Conservation (phyloP, 1,140 invertebrate genomes). For the Scaptodrosophila lebanonensis region DNA sequence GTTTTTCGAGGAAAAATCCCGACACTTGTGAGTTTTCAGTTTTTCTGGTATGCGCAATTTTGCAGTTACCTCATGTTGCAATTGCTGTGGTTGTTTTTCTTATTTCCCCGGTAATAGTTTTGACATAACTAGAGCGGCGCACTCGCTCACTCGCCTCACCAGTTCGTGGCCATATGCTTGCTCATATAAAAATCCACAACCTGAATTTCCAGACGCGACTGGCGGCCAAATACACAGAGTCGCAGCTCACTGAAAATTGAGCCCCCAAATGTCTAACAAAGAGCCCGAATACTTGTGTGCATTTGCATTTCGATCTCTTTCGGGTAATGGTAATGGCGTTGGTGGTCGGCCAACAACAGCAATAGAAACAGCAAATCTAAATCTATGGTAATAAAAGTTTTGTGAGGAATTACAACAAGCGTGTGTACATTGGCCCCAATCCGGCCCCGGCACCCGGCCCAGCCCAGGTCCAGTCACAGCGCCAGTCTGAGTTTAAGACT, state of each 20-base stretch:
- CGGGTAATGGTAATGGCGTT: conserved; percentile 61
- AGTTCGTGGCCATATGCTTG: conserved; percentile 20
- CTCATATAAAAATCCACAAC: conserved; percentile 35
- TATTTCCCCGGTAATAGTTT: conserved; percentile 37
- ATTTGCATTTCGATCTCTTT: conserved; percentile 74
- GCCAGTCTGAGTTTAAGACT: conserved; percentile 19
- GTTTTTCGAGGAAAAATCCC: too few species aligned
- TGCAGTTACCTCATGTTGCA: conserved; percentile 52
- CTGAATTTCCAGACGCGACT: conserved; percentile 54
- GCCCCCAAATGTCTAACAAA: conserved; percentile 61
- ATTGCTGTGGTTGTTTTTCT: conserved; percentile 16
- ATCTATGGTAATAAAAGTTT: conserved; percentile 71
- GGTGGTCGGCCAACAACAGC: not conserved
- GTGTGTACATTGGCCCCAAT: not conserved
- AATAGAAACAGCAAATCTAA: conserved; percentile 38
- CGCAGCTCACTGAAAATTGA: conserved; percentile 26
- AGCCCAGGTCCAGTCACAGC: conserved; percentile 15
- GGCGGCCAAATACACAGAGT: conserved; percentile 10
- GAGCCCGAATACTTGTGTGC: conserved; percentile 65
- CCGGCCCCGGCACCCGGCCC: conserved; percentile 11
- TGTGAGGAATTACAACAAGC: conserved; percentile 54
- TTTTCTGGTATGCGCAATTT: conserved; percentile 39
- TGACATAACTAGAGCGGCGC: conserved; percentile 68
- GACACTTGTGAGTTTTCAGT: conserved; percentile 12
- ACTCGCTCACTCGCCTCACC: conserved; percentile 17